Evolutionary conservation across 2,113 vertebrate species (phyloP).

Genomic region (Picathartes gymnocephalus): DNA sequence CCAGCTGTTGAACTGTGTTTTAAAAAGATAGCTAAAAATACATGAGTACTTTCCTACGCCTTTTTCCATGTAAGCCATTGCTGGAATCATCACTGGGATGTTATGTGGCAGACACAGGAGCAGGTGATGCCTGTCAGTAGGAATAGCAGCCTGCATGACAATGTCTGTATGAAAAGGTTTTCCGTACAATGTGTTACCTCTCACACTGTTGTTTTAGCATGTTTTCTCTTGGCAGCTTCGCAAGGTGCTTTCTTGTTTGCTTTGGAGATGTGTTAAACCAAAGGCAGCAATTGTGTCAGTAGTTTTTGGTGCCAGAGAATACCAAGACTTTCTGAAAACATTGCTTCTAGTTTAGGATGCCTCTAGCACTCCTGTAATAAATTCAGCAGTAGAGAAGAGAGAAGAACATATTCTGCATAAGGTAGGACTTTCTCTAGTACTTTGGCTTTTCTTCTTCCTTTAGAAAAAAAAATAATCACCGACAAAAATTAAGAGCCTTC

Average conservation of each 20-base stretch:
- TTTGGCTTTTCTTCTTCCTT: background rate
- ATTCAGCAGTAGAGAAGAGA: slow-evolving; percentile 30
- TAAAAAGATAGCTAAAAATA: slow-evolving; percentile 58
- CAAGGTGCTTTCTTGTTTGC: slow-evolving; percentile 40
- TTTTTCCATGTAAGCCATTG: slow-evolving; percentile 41
- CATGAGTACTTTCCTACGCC: slow-evolving; percentile 24
- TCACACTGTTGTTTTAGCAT: background rate
- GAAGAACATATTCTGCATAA: background rate
- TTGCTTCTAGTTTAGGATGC: slow-evolving; percentile 15
- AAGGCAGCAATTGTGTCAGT: background rate
- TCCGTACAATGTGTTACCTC: background rate
- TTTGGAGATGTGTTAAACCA: background rate
- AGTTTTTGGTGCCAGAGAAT: background rate
- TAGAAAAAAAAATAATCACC: background rate
- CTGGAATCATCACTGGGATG: background rate
- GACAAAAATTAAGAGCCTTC: background rate
- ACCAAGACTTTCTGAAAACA: background rate
- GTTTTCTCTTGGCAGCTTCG: slow-evolving; percentile 14
- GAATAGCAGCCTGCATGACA: slow-evolving; percentile 37
- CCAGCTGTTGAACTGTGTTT: slow-evolving; percentile 34
- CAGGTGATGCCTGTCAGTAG: slow-evolving; percentile 6
- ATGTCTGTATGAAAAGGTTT: background rate
- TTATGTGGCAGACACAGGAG: slow-evolving; percentile 19
- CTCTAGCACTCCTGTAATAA: background rate
- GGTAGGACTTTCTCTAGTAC: slow-evolving; percentile 6